These are phyloP conservation scores for Origma solitaria DNA, from an alignment of 2,113 vertebrate species.

Conservation along the genomic window DNA sequence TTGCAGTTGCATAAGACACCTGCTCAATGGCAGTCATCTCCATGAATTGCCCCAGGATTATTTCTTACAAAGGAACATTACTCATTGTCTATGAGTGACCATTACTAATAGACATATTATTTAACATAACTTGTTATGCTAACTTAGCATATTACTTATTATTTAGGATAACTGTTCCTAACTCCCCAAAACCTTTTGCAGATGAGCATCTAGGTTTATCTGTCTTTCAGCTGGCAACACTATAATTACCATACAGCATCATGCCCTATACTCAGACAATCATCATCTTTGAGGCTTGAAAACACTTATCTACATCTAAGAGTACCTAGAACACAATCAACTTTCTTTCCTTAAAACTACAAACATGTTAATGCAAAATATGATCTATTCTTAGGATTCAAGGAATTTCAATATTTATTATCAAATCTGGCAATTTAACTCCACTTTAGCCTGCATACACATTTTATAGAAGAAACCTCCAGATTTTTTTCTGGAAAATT, in stretches of 20 bases:
- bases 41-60: background rate
- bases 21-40: background rate
- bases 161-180: background rate
- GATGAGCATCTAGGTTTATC: background rate
- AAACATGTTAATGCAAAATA: background rate
- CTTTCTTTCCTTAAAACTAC: background rate
- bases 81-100: fast-evolving
- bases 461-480: background rate
- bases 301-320: background rate
- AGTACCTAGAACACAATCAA: background rate
- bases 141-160: background rate
- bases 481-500: background rate
- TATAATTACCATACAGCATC: background rate
- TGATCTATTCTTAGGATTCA: background rate
- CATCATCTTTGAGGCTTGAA: background rate
- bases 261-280: background rate
- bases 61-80: background rate
- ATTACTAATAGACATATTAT: background rate
- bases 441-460: background rate
- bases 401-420: background rate
- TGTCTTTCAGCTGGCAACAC: background rate
- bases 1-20: background rate
- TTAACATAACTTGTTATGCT: background rate
- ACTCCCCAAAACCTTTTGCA: background rate
- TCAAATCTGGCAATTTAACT: background rate